Evolutionary conservation across 2,113 vertebrate species (phyloP), one percentile per base, ranked within the genome.

Genomic region (Polypterus bichir): DNA sequence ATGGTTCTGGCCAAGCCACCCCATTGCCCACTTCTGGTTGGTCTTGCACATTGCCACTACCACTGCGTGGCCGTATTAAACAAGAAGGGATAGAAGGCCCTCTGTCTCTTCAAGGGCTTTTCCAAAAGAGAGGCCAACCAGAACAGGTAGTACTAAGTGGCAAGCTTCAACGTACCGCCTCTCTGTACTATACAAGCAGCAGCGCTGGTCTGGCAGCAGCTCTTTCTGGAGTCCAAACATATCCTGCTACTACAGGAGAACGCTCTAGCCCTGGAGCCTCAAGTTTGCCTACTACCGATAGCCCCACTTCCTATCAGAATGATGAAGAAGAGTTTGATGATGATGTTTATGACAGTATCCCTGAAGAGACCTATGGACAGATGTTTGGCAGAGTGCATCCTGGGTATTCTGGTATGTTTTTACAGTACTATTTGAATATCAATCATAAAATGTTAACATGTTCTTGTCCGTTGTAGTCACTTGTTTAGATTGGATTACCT

Each of bases 261-360:
- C 80, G 76, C 70, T 90, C 90, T 55, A 97, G 94, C 70, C 96
- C 96, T 0, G 89, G 93, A 0, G 89, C 89, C 48, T 96, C 92
- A 83, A 98, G 95, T 77, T 82, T 97, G 62, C 95, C 93, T 51
- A 90, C 93, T 65, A 98, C 94, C 0, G 96, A 98, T 83, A 98
- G 96, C 73, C 96, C 96, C 46, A 97, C 92, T 0, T 98, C 96
- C 46, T 98, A 97, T 78, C 93, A 97, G 82, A 97, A 97, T 0
- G 94, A 97, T 68, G 96, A 97, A 59, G 96, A 98, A 0, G 96
- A 98, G 72, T 93, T 96, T 62, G 95, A 98, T 0, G 96, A 98
- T 2, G 96, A 98, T 71, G 82, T 89, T 0, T 98, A 93, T 0
- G 96, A 98, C 60, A 89, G 90, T 57, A 92, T 97, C 75, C 74